Evolutionary conservation across 2,113 vertebrate species (phyloP).

Genomic region (Catharus minimus): DNA sequence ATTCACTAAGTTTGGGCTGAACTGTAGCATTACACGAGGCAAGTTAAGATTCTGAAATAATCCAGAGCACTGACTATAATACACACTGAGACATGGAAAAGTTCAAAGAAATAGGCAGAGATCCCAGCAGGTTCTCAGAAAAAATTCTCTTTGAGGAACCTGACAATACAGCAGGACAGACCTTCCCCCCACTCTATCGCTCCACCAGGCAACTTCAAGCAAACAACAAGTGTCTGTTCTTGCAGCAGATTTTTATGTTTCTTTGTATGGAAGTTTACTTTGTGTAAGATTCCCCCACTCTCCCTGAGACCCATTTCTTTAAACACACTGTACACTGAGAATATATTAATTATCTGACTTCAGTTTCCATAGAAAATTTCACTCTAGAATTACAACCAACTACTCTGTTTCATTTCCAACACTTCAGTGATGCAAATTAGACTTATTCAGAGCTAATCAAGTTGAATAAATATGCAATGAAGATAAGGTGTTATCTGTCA

Average conservation of each 20-base stretch:
- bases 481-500: not conserved
- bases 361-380: not conserved
- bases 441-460: not conserved
- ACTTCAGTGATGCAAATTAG: not conserved
- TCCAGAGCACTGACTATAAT: not conserved
- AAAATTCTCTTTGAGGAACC: not conserved
- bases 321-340: not conserved
- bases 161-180: not conserved
- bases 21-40: not conserved
- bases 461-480: not conserved
- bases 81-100: not conserved
- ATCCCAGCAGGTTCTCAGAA: not conserved
- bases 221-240: not conserved
- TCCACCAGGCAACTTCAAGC: not conserved
- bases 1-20: not conserved
- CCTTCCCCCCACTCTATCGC: rapidly evolving
- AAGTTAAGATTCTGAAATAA: not conserved
- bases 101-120: not conserved
- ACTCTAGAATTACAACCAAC: not conserved
- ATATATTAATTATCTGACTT: not conserved
- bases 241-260: not conserved
- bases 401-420: not conserved
- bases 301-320: not conserved
- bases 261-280: not conserved
- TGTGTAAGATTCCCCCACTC: not conserved